Base-by-base conservation (phyloP, 1,140 invertebrate species). In the Polypedilum pembai region DNA sequence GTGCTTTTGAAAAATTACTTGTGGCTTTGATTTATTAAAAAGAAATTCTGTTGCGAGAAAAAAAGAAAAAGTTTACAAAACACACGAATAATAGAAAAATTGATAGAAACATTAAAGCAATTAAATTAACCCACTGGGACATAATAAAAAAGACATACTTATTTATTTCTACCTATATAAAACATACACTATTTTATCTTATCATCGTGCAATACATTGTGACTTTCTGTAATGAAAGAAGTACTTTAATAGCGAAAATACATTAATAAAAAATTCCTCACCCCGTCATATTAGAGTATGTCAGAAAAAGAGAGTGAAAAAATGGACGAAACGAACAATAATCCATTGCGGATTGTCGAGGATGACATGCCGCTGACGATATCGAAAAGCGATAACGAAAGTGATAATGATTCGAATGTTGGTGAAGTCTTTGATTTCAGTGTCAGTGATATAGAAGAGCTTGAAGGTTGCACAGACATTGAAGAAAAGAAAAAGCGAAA, bases 341-440 rank as follows among this genome's bases (percentile, higher is more conserved):
- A 69, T 69, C 65, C 65, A 69, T 69, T 69, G 10, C 65, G 65
- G 17, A 69, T 69, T 69, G 18, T 69, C 20, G 65, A 69, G 65
- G 65, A 69, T 69, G 65, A 69, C 17, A 69, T 69, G 4, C 65
- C 65, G 45, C 8, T 56, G 45, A 56, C 45, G n/a, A 56, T 15
- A 20, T 20, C 17, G 18, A 20, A 20, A 10, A 20, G 5, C 18
- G 65, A 69, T 69, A 69, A 69, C 15, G 18, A 18, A 1, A 69
- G 4, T 69, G 65, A 69, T 69, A 69, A 69, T 21, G 20, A 69
- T 20, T 69, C 65, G 65, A 69, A 69, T 69, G 7, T 56, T 17
- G 20, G 65, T 18, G 65, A 69, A 20, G 8, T 69, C 8, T 69
- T 69, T 69, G 65, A 69, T 18, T 69, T 69, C 17, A 69, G 65